Percentiles rank a stretch among this genome's conserved stretches.
Conservation (phyloP, 2,888 invertebrate genomes). For the Sepiola atlantica region DNA sequence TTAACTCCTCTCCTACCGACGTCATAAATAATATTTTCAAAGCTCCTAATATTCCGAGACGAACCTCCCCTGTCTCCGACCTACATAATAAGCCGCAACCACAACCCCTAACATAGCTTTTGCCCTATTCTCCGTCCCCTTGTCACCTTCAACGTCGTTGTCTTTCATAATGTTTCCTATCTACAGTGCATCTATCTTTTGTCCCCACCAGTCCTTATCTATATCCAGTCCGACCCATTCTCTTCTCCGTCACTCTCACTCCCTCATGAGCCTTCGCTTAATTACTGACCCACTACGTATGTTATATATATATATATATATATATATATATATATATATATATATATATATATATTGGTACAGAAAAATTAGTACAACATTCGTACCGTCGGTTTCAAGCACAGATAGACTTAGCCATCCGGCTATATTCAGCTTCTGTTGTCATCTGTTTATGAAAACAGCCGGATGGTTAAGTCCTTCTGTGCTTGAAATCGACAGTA, state of each 20-base stretch:
- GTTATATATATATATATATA: background rate
- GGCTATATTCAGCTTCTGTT: too few species aligned
- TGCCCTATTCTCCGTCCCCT: background rate
- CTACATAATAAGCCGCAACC: background rate
- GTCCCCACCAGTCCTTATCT: too few species aligned
- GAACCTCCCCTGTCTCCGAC: constrained; percentile 32
- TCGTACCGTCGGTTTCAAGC: too few species aligned
- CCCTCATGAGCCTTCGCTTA: too few species aligned
- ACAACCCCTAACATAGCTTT: background rate
- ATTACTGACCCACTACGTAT: too few species aligned
- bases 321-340: background rate
- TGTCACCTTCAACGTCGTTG: background rate
- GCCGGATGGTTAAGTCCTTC: too few species aligned
- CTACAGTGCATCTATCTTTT: background rate
- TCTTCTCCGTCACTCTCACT: too few species aligned
- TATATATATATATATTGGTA: background rate
- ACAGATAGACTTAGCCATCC: too few species aligned
- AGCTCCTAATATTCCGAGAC: constrained; percentile 20
- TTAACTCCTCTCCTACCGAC: background rate
- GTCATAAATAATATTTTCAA: constrained; percentile 32
- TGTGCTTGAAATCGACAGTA: too few species aligned
- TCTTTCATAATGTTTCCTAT: background rate
- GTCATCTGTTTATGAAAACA: too few species aligned
- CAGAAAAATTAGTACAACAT: too few species aligned
- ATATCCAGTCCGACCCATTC: too few species aligned